Evolutionary conservation across 2,113 vertebrate species (phyloP).

Genomic region (Montifringilla adamsi): DNA sequence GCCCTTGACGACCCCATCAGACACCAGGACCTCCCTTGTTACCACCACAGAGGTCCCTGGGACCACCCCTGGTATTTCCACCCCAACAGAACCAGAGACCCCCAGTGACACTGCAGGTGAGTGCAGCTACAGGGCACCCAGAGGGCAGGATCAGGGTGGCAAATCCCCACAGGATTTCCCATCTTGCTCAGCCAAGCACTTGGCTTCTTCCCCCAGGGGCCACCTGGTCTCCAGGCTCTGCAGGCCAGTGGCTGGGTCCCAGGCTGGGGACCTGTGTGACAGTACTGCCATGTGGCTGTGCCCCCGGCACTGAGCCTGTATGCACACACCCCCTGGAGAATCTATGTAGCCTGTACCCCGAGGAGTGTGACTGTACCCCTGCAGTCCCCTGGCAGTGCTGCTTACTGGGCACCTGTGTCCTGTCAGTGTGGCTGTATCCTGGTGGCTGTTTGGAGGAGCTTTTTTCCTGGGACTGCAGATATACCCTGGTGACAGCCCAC

Average conservation of each 20-base stretch:
- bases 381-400: not conserved
- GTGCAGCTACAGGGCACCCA: not conserved
- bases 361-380: not conserved
- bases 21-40: not conserved
- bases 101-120: not conserved
- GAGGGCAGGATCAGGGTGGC: not conserved
- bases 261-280: not conserved
- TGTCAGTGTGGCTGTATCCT: not conserved
- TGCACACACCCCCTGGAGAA: too few species aligned
- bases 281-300: not conserved
- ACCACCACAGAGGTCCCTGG: rapidly evolving
- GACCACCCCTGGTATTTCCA: not conserved
- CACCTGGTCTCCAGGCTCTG: not conserved
- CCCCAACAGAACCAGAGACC: not conserved
- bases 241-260: too few species aligned
- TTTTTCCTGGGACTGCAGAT: not conserved
- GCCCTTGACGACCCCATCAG: rapidly evolving
- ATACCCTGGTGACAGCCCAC: not conserved
- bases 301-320: not conserved
- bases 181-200: not conserved
- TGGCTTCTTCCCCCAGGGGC: not conserved
- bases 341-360: not conserved
- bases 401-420: not conserved
- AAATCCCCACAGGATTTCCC: not conserved
- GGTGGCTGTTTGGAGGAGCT: not conserved